phyloP scores from a whole-genome alignment of 2,113 vertebrate species.

The Sakesphorus luctuosus region DNA sequence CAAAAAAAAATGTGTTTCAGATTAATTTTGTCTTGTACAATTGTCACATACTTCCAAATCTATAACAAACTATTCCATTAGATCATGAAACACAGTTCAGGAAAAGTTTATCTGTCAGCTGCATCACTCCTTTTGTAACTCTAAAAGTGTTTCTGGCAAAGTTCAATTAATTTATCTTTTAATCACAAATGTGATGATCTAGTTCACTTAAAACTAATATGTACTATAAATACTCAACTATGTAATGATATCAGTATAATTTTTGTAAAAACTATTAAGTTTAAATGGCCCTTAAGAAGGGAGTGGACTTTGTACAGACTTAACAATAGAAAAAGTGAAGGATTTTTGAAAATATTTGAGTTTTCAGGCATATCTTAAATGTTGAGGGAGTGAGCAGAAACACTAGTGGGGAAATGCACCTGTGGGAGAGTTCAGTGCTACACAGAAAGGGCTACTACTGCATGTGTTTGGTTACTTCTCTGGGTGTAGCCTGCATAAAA shows the following conservation, averaged over 20 bases:
- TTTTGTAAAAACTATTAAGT: background rate
- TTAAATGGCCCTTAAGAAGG: background rate
- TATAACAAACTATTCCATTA: background rate
- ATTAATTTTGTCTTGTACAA: background rate
- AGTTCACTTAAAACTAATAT: background rate
- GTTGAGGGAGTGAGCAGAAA: background rate
- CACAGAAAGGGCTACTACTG: accelerated
- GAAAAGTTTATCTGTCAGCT: background rate
- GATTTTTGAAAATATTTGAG: background rate
- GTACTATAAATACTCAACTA: background rate
- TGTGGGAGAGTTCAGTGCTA: background rate
- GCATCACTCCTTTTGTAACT: background rate
- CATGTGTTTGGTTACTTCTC: background rate
- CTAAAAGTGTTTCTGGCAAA: background rate
- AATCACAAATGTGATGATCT: background rate
- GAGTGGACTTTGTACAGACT: background rate
- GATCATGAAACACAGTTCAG: background rate
- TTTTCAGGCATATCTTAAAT: background rate
- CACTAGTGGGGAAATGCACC: background rate
- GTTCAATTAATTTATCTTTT: background rate
- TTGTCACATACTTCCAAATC: background rate
- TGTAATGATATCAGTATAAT: background rate
- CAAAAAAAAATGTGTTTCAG: background rate
- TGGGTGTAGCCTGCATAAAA: background rate
- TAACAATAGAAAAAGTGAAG: background rate